Base-by-base conservation (phyloP, 2,797 vertebrate species). In the Hapalemur alaotrensis region DNA sequence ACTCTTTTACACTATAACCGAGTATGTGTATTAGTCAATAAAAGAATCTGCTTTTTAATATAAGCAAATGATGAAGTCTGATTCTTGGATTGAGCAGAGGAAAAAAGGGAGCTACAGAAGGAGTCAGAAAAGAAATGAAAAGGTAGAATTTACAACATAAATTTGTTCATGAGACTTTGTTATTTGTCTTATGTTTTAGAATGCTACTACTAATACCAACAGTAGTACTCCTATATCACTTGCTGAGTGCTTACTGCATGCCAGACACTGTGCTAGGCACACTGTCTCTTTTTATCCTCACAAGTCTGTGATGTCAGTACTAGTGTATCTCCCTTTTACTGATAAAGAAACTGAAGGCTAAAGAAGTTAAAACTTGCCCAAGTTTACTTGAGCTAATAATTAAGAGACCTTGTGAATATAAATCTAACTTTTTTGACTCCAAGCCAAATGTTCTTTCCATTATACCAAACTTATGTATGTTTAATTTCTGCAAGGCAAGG, bases 401-500 rank as follows among this genome's bases (percentile, higher is more conserved):
- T 43, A 54, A 22, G 65, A 57, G 15, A 88, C 72, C 35, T 67
- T 86, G n/a, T 78, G 35, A 41, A 43, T 82, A 69, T 81, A 88
- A 90, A 46, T 30, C 7, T 75, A 41, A 67, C 25, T 48, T 59
- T 92, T 75, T 75, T 80, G 1, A 84, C 18, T 50, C 14, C 46
- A 87, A 92, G 48, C 32, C 46, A 89, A 0, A 84, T 50, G 7
- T 63, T 59, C 50, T 95, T 88, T 82, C 50, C 7, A 67, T 92
- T 94, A 90, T 84, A 75, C 50, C 59, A 67, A 79, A 95, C 48
- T 46, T 88, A 50, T 73, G 7, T 41, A 17, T 91, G 89, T 80
- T 94, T 93, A 80, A 90, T 92, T 95, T 97, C 54, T 95, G 82
- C 46, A 82, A 85, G 84, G 18, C 28, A 59, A 81, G 67, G 30